Conservation (phyloP, 2,113 vertebrate species). For the Anthoscopus minutus region DNA sequence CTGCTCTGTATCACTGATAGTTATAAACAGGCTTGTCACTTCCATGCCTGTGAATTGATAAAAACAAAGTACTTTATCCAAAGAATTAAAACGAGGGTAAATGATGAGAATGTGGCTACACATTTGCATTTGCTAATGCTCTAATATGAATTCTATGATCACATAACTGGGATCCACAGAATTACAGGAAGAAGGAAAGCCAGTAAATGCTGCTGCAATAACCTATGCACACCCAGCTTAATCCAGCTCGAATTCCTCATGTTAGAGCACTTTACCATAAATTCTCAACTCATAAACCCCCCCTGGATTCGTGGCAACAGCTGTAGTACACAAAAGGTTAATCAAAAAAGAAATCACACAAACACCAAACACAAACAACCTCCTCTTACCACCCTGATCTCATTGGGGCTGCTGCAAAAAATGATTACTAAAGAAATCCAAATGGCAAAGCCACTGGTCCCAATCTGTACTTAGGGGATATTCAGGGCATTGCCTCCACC, state of each 20-base stretch:
- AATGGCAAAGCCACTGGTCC: background rate
- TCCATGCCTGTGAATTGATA: background rate
- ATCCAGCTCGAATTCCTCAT: background rate
- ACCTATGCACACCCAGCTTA: background rate
- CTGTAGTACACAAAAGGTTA: background rate
- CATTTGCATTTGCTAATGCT: background rate
- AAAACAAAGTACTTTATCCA: background rate
- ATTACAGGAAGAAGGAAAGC: background rate
- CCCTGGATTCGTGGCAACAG: background rate
- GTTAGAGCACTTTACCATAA: background rate
- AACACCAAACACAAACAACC: background rate
- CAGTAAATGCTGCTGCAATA: background rate
- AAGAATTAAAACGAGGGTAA: background rate
- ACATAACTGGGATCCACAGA: background rate
- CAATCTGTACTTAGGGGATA: background rate
- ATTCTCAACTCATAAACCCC: background rate
- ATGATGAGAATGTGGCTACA: background rate
- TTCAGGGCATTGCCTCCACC: background rate
- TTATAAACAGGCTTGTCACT: slow-evolving; percentile 16
- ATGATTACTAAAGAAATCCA: background rate
- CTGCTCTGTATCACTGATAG: slow-evolving; percentile 37
- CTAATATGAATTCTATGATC: background rate
- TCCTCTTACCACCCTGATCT: background rate
- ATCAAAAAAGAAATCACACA: background rate
- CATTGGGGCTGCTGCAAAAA: background rate